Base-by-base conservation (phyloP, 2,888 invertebrate genomes). In the Anagyrus pseudococci region DNA sequence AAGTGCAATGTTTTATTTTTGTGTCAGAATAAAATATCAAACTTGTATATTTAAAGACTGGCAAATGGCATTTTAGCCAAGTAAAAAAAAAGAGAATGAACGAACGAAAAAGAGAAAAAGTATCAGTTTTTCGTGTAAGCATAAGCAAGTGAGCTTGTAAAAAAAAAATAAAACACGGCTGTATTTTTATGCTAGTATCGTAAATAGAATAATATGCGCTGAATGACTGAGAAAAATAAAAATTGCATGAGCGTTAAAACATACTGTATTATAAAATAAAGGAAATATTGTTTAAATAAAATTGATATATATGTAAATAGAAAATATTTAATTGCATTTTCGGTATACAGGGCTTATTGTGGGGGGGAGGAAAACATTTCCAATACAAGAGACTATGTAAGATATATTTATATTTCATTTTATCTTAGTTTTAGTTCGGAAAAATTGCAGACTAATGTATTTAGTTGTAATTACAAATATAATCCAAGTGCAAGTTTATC, bases 241-340 rank as follows among this genome's bases (percentile, higher is more conserved):
- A 64, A 64, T 65, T 67, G 67, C 63, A 68, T 70, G 74, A 72
- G 70, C 69, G 74, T 70, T 66, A 57, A 71, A 62, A 73, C 59
- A 69, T 72, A 73, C 75, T 78, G 76, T 79, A 79, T 77, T 74
- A 76, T 77, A 77, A 75, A 73, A 76, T 72, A 69, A 76, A 73
- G 69, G 72, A 73, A 69, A 77, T 75, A 78, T 78, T 78, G 77
- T 79, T 80, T 77, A 76, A 79, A 78, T 79, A 79, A 79, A 78
- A 67, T 64, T 58, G 53, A 58, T 64, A 64, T n/a, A n/a, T 67
- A 61, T 58, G 47, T 64, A 60, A 41, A 55, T 46, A 46, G 22
- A 58, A 37, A 44, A n/a, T 43, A 33, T 46, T 56, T 53, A 8
- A 56, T 53, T 60, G n/a, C 1, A 22, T 41, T 40, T 37, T 22